Evolutionary conservation across 2,888 invertebrate genomes (phyloP).

Genomic region (Digitonthophagus gazella): DNA sequence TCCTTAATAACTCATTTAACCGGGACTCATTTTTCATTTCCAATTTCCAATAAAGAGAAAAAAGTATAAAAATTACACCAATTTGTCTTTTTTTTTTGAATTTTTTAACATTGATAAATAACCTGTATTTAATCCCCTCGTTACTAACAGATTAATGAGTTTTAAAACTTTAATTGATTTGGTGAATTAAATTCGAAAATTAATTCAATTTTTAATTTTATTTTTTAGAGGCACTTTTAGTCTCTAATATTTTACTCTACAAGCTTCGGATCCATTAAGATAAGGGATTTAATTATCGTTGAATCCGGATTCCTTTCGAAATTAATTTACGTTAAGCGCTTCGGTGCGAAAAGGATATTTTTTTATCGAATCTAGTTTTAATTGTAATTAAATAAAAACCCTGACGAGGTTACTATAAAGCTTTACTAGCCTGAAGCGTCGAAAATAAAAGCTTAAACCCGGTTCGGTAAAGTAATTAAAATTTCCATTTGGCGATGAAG

Average conservation of each 20-base stretch:
- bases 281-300: neutral
- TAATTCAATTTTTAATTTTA: neutral
- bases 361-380: too few relatives aligned
- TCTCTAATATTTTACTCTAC: neutral
- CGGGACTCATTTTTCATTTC: neutral
- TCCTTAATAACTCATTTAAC: neutral
- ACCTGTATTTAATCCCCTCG: too few relatives aligned
- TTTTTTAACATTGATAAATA: too few relatives aligned
- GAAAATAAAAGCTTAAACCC: too few relatives aligned
- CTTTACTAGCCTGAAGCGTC: too few relatives aligned
- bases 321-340: neutral
- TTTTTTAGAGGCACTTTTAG: neutral
- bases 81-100: too few relatives aligned
- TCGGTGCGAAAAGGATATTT: neutral
- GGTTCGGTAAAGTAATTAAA: too few relatives aligned
- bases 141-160: too few relatives aligned
- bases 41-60: neutral
- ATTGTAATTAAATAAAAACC: too few relatives aligned
- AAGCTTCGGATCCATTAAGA: neutral
- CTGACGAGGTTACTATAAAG: too few relatives aligned
- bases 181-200: neutral
- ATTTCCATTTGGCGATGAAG: too few relatives aligned
- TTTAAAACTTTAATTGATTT: too few relatives aligned
- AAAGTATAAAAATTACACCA: neutral
- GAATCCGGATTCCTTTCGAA: neutral